Base-by-base conservation (phyloP, 2,113 vertebrate species). In the Prochilodus magdalenae region DNA sequence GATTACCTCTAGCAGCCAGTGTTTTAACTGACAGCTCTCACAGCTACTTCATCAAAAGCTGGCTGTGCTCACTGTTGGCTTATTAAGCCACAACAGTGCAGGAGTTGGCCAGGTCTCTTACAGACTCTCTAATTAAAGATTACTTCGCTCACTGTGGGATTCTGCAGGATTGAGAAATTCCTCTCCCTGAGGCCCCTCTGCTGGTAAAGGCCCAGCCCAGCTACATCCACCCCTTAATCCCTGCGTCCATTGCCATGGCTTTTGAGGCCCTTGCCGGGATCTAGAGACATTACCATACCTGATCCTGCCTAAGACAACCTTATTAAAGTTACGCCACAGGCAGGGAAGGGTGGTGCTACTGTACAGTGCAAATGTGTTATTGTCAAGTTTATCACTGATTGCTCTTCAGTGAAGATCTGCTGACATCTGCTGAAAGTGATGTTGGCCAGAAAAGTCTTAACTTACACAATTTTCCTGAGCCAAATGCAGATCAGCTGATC, bases 101-200 rank as follows among this genome's bases (percentile, higher is more conserved):
- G 78, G 8, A 51, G 36, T 73, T 8, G 62, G 36, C 44, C 88
- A 79, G 84, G 83, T 87, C 83, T 87, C 75, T 71, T 65, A 57
- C 70, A 78, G 49, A n/a, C 66, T 53, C 11, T 11, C 77, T 89
- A 90, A 93, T 92, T 90, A 90, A 89, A 89, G 86, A 88, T 84
- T 83, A 85, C 82, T 87, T 47, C 49, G 82, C 77, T 83, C 51
- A 74, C 89, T 84, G 82, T 88, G 73, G 92, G 82, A 84, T 91
- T 90, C 89, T 77, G 36, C 72, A 82, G 72, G 62, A 82, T 81
- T 75, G 80, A 84, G 81, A 90, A 90, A 87, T 85, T 88, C 59
- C 82, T 89, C 70, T 65, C 71, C 90, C 84, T 69, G 89, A 86
- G 83, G 84, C 70, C 71, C 60, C 47, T 77, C 27, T 40, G 60